Evolutionary conservation across 2,113 vertebrate genomes (phyloP).

Genomic region (Crotalus viridis): DNA sequence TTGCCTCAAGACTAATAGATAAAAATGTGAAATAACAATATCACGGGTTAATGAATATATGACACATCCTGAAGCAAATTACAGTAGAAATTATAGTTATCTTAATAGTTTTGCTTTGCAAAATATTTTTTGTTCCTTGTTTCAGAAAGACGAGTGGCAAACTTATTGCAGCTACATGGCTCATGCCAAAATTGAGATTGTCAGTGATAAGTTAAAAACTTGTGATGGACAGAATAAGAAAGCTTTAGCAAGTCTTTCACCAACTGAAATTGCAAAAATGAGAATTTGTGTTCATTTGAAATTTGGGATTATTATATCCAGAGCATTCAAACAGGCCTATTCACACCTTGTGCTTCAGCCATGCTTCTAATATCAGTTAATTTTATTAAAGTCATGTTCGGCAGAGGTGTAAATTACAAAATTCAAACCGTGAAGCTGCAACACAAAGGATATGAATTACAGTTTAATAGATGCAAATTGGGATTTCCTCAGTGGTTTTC

Average conservation of each 20-base stretch:
- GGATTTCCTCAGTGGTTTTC: slow-evolving; percentile 2
- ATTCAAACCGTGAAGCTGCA: background rate
- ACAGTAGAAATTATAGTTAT: background rate
- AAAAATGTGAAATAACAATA: background rate
- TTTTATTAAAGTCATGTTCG: background rate
- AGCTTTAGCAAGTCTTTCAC: background rate
- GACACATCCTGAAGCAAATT: background rate
- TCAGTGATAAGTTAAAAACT: background rate
- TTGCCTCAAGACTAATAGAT: background rate
- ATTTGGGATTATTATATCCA: background rate
- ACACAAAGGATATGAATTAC: background rate
- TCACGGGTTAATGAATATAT: background rate
- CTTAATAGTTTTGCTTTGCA: background rate
- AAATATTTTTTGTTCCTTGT: background rate
- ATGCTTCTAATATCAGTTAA: background rate
- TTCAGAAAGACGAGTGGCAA: background rate
- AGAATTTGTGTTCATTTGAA: background rate
- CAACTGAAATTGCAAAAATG: background rate
- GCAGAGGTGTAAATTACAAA: background rate
- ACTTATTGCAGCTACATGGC: background rate
- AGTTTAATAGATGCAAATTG: slow-evolving; percentile 13
- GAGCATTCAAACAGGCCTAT: background rate
- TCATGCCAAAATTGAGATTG: background rate
- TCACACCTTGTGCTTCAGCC: background rate
- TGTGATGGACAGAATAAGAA: background rate